A percentile compares a stretch with the other conserved stretches of the same genome.
These are phyloP conservation scores for Saccopteryx leptura DNA, from an alignment of 2,113 vertebrate species.

Conservation along the genomic window DNA sequence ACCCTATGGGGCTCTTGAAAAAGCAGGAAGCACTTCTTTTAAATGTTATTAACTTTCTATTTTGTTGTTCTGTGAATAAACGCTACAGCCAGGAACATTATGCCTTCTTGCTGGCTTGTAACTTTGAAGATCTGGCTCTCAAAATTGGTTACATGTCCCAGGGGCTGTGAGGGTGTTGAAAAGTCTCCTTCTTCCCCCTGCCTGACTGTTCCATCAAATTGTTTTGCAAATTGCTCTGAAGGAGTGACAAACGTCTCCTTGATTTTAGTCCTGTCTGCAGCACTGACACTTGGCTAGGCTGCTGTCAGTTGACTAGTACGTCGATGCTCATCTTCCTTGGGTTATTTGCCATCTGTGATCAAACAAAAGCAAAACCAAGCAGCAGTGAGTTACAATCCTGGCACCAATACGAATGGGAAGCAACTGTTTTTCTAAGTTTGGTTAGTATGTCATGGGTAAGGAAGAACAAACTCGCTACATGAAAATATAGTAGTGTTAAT, in stretches of 20 bases:
- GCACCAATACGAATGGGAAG: not conserved
- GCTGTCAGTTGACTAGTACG: not conserved
- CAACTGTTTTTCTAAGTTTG: constrained; percentile 34
- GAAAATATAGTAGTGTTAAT: too few relatives aligned
- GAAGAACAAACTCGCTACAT: not conserved
- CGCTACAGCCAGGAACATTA: not conserved
- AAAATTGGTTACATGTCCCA: not conserved
- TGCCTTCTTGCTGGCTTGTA: not conserved
- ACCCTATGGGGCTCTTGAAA: not conserved
- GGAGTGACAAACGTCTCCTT: not conserved
- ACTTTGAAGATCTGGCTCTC: constrained; percentile 30
- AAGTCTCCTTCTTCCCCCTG: not conserved
- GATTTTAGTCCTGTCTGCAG: not conserved
- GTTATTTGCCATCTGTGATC: not conserved
- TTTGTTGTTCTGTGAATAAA: constrained; percentile 13
- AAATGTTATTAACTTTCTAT: not conserved
- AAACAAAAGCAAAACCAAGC: not conserved
- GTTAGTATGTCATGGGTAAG: not conserved
- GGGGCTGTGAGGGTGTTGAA: not conserved
- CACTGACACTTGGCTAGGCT: not conserved
- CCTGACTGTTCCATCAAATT: not conserved
- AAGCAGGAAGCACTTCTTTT: constrained; percentile 21
- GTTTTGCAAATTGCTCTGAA: constrained; percentile 39
- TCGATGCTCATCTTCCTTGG: not conserved
- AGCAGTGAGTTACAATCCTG: not conserved